Base-by-base conservation (phyloP, 2,113 vertebrate genomes). In the Carlito syrichta region DNA sequence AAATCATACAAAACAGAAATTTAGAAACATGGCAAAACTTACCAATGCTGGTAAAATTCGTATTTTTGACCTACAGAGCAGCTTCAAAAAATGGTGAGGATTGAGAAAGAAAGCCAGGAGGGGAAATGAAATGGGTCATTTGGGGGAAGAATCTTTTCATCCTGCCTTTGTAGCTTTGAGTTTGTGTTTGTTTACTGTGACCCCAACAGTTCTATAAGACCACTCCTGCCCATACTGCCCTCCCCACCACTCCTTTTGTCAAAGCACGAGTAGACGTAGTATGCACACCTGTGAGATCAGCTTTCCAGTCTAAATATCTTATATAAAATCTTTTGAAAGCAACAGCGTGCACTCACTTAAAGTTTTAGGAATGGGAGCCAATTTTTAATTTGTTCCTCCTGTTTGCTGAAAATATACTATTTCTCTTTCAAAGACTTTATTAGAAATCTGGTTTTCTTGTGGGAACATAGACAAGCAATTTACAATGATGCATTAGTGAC, bases 371-470 rank as follows among this genome's bases (percentile, higher is more conserved):
- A 92, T 89, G 76, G 83, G 84, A 97, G 97, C 97, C 97, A 97
- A 96, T 76, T 97, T 97, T 98, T 97, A 98, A 98, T 98, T 96
- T 97, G 89, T 98, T 98, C 97, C 96, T 97, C 56, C 91, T 98
- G 97, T 92, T 97, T 94, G 83, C 89, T 96, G 96, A 95, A 97
- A 97, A 96, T 91, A 97, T 77, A 96, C 89, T 86, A 91, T 97
- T 98, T 96, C 97, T 94, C 86, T 96, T 97, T 97, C 84, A 97
- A 97, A 97, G 96, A 79, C 78, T 97, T 97, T 96, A 95, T 95
- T 97, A 95, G 95, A 94, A 97, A 93, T 92, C 95, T 91, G 93
- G 74, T 84, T 97, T 96, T 97, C 96, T 97, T 96, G 71, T 74
- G 85, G 62, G 96, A 97, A 95, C 84, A 94, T 58, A 96, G 96